Conservation (phyloP, 2,888 invertebrate genomes). For the Lithophane ornitopus region DNA sequence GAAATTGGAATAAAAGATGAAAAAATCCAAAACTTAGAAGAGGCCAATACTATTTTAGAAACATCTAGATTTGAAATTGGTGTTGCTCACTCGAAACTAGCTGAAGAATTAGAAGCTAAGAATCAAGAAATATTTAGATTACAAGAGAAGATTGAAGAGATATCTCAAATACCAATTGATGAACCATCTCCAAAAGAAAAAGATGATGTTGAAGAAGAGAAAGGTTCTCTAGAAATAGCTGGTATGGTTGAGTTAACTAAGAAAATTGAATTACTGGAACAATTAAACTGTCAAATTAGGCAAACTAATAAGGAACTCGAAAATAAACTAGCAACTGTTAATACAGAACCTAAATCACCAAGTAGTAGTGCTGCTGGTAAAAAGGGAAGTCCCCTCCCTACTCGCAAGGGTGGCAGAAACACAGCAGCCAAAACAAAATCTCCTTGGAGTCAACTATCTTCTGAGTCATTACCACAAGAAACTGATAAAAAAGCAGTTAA, state of each 20-base stretch:
- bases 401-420: conserved; percentile 84
- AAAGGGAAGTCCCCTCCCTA: conserved; percentile 84
- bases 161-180: conserved; percentile 68
- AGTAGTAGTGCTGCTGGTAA: conserved; percentile 76
- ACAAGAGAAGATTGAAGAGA: conserved; percentile 77
- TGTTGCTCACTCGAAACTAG: conserved; percentile 89
- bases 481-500: conserved; percentile 82
- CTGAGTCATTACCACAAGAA: conserved; percentile 83
- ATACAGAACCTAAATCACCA: conserved; percentile 77
- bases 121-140: conserved; percentile 83
- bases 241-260: conserved; percentile 85
- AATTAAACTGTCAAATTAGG: conserved; percentile 89
- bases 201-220: conserved; percentile 90
- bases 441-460: conserved; percentile 86
- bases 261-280: conserved; percentile 89
- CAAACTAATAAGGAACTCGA: conserved; percentile 90
- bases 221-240: conserved; percentile 88
- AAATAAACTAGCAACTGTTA: conserved; percentile 83
- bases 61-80: conserved; percentile 88
- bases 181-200: conserved; percentile 71
- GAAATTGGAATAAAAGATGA: conserved; percentile 90
- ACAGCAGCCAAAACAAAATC: conserved; percentile 85
- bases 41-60: conserved; percentile 89
- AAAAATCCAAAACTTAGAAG: conserved; percentile 89
- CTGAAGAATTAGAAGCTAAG: conserved; percentile 88